Percentiles rank a stretch among this genome's conserved stretches.
phyloP scores from a whole-genome alignment of 2,797 vertebrate genomes.

The Poeciliopsis paucimaculata region DNA sequence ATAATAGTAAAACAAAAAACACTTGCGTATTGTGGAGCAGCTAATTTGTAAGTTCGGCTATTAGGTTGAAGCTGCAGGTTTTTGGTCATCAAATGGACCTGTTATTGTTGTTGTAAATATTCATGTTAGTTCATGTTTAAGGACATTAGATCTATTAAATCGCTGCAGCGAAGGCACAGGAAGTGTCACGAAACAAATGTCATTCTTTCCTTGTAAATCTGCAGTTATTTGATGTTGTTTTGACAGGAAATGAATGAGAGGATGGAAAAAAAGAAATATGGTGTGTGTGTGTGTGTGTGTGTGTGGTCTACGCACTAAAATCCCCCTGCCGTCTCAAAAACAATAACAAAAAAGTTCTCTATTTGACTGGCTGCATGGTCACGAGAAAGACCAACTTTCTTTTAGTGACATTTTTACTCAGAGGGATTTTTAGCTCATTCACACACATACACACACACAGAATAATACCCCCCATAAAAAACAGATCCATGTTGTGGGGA shows the following conservation, averaged over 20 bases:
- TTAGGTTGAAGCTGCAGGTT: conserved; percentile 46
- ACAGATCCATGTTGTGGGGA: conserved; percentile 39
- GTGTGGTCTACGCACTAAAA: background rate
- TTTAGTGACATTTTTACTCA: conserved; percentile 31
- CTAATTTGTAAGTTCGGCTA: conserved; percentile 53
- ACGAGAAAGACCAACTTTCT: background rate
- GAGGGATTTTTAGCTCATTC: background rate
- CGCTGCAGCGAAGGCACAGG: conserved; percentile 54
- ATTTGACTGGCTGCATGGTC: background rate
- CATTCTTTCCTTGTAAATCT: conserved; percentile 9
- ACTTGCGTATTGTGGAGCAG: background rate
- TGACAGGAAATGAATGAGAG: conserved; percentile 54
- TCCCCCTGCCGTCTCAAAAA: background rate
- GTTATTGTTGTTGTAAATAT: conserved; percentile 52
- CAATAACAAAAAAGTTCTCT: conserved; percentile 6
- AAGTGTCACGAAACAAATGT: conserved; percentile 57
- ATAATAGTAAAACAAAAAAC: too few species aligned
- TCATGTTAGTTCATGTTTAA: conserved; percentile 71
- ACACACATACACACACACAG: background rate
- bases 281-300: too few species aligned
- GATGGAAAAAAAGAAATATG: conserved; percentile 48
- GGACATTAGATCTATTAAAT: conserved; percentile 53
- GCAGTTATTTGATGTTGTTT: conserved; percentile 39
- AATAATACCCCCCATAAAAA: background rate
- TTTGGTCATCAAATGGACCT: conserved; percentile 32